A percentile compares a stretch with the other conserved stretches of the same genome.
Evolutionary conservation across 2,113 vertebrate species (phyloP).

Genomic region (Brienomyrus brachyistius): DNA sequence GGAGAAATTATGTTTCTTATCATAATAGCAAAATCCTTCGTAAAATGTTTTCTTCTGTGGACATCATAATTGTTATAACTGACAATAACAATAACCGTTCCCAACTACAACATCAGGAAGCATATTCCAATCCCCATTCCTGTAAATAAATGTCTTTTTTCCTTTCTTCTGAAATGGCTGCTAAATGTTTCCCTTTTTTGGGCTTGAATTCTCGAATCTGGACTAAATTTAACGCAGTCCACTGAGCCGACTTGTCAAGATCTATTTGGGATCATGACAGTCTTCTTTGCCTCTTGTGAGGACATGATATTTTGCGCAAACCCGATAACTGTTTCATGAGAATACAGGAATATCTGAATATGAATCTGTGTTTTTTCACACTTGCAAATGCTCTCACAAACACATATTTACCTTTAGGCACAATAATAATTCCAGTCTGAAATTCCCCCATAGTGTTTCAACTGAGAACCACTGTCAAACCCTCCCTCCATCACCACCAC

Average conservation of each 20-base stretch:
- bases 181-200: neutral
- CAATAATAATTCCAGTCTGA: neutral
- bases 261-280: neutral
- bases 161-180: neutral
- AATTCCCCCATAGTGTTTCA: neutral
- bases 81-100: too few relatives aligned
- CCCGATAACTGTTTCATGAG: neutral
- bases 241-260: neutral
- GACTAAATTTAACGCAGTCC: neutral
- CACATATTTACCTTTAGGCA: neutral
- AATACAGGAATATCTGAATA: neutral
- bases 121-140: neutral
- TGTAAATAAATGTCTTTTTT: neutral
- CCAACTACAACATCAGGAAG: neutral
- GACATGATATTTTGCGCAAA: neutral
- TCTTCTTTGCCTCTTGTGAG: neutral
- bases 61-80: neutral
- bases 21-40: neutral
- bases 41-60: neutral
- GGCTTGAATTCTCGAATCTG: neutral
- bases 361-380: neutral
- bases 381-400: neutral
- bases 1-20: neutral
- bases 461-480: neutral
- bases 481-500: neutral